Percentiles rank a stretch among this genome's conserved stretches.
These are phyloP conservation scores for Drosophila leonis DNA, from an alignment of 2,888 invertebrate genomes.

Conservation along the genomic window DNA sequence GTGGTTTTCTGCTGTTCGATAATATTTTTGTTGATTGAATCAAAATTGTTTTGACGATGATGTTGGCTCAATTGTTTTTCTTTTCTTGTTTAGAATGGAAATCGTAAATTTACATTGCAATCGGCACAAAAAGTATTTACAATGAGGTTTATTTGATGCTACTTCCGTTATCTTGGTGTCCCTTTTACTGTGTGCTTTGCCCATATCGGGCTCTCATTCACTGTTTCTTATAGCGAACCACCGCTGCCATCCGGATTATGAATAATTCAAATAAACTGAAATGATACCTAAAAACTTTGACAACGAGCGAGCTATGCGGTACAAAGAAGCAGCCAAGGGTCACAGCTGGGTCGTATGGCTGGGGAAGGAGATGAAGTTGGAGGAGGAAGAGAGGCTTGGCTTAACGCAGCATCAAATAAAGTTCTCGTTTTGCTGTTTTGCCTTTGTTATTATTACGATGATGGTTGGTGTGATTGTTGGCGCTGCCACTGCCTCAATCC, in stretches of 20 bases:
- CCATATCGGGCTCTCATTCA: conserved; percentile 39
- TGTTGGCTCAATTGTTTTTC: conserved; percentile 26
- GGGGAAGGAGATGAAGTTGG: neutral
- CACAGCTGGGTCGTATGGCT: conserved; percentile 10
- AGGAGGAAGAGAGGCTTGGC: conserved; percentile 8
- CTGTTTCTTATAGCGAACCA: conserved; percentile 60
- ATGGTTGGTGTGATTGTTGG: conserved; percentile 74
- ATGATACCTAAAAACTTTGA: conserved; percentile 81
- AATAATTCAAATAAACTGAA: conserved; percentile 81
- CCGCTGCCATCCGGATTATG: conserved; percentile 71
- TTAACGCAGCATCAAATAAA: conserved; percentile 69
- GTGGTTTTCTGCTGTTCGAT: conserved; percentile 13
- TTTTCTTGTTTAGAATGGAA: conserved; percentile 4
- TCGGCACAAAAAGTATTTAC: conserved; percentile 42
- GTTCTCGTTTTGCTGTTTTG: conserved; percentile 47
- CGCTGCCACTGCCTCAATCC: conserved; percentile 27
- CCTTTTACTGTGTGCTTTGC: conserved; percentile 41
- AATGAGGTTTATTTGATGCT: conserved; percentile 70
- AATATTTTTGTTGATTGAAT: conserved; percentile 69
- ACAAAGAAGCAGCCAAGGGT: conserved; percentile 34
- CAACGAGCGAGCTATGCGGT: conserved; percentile 48
- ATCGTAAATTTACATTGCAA: conserved; percentile 46
- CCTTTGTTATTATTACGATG: conserved; percentile 65
- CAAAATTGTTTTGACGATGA: conserved; percentile 48
- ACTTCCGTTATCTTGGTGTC: conserved; percentile 70